Evolutionary conservation across 1,140 invertebrate species (phyloP), one percentile per base, ranked within the genome.

Genomic region (Phocides pigmalion): DNA sequence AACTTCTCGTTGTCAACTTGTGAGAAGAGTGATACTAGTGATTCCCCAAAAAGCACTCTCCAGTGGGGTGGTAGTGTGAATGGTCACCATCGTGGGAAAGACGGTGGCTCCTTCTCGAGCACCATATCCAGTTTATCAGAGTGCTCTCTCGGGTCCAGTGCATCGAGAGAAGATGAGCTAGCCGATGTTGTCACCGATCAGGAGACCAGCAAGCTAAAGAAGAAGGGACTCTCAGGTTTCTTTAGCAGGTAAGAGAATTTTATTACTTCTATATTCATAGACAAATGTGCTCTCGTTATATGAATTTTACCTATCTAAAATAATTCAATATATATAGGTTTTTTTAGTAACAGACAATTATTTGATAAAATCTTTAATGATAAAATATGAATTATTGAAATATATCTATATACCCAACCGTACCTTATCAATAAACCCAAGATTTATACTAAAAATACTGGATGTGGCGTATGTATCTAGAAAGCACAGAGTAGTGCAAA

Each of bases 71-170:
- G 87, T 4, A 90, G 90, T 81, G 84, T 91, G 61, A 85, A 76
- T 75, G 91, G 91, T n/a, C 91, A 92, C 47, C 80, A 91, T 19
- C 66, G 91, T 4, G 87, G 84, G 1, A 90, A 92, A 50, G 89
- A 91, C 69, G 91, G 91, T 56, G 90, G 91, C 0, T 92, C 90
- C 2, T 92, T 92, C 61, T 92, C 91, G 3, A 92, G 91, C 53
- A 92, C 91, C 22, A 82, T 92, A 4, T 92, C 91, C 0, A 92
- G 91, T 73, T 68, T 92, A 4, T 92, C 91, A 0, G 91, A 92
- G 69, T 91, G 87, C 50, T 92, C 90, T 1, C 67, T 92, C 8
- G 89, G 88, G 0, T 91, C 88, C 16, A 85, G 70, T 76, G 87
- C 79, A 0, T 89, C 88, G 1, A 88, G 82, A 39, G 88, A 91